phyloP scores from a whole-genome alignment of 2,113 vertebrate species.

The Colinus virginianus region DNA sequence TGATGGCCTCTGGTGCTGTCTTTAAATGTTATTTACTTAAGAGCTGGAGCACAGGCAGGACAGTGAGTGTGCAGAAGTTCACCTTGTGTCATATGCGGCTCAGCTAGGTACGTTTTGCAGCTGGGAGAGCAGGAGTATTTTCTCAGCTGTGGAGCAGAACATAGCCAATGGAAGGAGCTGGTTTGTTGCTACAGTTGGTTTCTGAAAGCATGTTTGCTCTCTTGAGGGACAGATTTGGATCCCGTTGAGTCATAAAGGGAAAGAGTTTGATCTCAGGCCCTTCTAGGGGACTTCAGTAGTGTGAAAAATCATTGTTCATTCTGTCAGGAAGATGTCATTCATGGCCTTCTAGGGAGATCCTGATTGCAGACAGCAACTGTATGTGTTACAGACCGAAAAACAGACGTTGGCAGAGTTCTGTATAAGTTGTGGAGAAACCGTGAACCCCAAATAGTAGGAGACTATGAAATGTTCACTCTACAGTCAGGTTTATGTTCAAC shows the following conservation, averaged over 20 bases:
- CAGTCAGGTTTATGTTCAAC: background rate
- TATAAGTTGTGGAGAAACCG: background rate
- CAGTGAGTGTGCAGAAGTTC: background rate
- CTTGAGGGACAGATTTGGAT: background rate
- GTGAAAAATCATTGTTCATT: background rate
- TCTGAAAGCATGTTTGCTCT: background rate
- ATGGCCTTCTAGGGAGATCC: background rate
- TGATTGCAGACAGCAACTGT: background rate
- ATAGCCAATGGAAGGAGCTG: background rate
- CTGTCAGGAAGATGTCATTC: background rate
- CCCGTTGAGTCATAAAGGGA: background rate
- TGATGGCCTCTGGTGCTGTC: background rate
- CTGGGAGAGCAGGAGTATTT: background rate
- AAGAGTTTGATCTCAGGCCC: background rate
- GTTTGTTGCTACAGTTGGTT: slow-evolving; percentile 37
- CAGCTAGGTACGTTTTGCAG: background rate
- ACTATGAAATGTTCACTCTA: background rate
- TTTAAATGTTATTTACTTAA: background rate
- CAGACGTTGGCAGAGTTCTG: background rate
- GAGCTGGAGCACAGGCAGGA: background rate
- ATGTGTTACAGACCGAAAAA: background rate
- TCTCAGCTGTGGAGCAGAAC: background rate
- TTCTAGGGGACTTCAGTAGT: background rate
- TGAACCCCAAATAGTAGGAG: background rate
- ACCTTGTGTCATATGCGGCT: background rate